Base-by-base conservation (phyloP, 2,113 vertebrate genomes). In the Poecile atricapillus region DNA sequence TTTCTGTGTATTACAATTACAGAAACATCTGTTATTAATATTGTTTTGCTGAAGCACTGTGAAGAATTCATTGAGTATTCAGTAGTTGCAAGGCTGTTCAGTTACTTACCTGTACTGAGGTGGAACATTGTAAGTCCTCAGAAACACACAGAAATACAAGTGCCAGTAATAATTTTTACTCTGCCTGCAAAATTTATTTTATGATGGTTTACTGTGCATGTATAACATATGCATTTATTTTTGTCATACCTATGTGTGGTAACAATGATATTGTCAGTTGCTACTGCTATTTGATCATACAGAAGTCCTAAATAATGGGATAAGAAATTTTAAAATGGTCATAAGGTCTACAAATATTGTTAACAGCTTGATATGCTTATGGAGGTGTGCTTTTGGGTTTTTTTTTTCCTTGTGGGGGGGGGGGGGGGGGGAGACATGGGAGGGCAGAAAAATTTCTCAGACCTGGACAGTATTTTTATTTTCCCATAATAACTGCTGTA, bases 11-110 rank as follows among this genome's bases (percentile, higher is more conserved):
- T 88, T 85, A 49, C 39, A 67, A 67, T 86, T 86, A 78, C 50
- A 90, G 44, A 90, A 92, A 82, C 20, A 53, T 49, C n/a, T 86
- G 50, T 33, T 85, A 59, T 43, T 33, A 94, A 59, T 87, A 56
- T 15, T 2, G 1, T 47, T 73, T 84, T 89, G 39, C 33, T 82
- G 87, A 91, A 81, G 25, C 71, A 46, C 64, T 78, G 59, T 15
- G 37, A 83, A 87, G 76, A 87, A 46, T 16, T 58, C 23, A 65
- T 4, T 27, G 63, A 75, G 35, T 81, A 46, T 67, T 87, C 37
- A 50, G 30, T n/a, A 64, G 35, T 20, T 89, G 41, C 71, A 76
- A 55, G 37, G 44, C 33, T 82, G 31, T 55, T 92, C 81, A 71
- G 7, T 93, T 83, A 58, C 53, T 75, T 83, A 52, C 30, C 31